Conservation (phyloP, 2,888 invertebrate species). For the Octonoba sinensis region DNA sequence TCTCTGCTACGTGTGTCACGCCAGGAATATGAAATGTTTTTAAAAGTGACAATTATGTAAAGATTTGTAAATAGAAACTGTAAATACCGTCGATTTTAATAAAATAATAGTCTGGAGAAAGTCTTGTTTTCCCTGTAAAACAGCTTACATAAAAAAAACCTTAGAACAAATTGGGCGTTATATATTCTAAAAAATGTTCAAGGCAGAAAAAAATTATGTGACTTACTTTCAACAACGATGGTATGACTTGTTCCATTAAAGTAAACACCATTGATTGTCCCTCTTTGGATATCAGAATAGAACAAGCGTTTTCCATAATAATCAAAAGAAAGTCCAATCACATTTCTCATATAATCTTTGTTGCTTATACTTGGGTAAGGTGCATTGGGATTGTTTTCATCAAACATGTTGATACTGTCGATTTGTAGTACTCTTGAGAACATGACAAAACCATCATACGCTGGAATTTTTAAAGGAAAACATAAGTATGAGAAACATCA, state of each 20-base stretch:
- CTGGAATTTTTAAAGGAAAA: constrained; percentile 72
- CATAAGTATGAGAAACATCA: too few relatives aligned
- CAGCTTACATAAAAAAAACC: background rate
- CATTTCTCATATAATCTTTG: constrained; percentile 83
- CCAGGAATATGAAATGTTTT: too few relatives aligned
- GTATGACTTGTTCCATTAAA: constrained; percentile 84
- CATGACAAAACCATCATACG: constrained; percentile 85
- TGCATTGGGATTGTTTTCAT: constrained; percentile 81
- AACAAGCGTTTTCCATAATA: constrained; percentile 80
- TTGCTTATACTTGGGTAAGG: constrained; percentile 83
- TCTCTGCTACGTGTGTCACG: too few relatives aligned
- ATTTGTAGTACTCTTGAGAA: constrained; percentile 85
- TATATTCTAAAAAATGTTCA: background rate
- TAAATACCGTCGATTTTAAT: too few relatives aligned
- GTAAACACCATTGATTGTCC: constrained; percentile 84
- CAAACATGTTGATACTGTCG: constrained; percentile 83
- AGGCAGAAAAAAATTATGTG: background rate
- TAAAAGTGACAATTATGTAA: too few relatives aligned
- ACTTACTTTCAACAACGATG: constrained; percentile 79
- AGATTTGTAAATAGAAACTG: too few relatives aligned
- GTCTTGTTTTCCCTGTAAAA: too few relatives aligned
- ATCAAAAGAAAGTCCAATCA: constrained; percentile 86
- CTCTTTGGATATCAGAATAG: constrained; percentile 90
- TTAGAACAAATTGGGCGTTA: background rate
- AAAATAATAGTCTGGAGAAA: too few relatives aligned